Percentiles rank a stretch among this genome's conserved stretches.
Evolutionary conservation across 2,797 vertebrate genomes (phyloP).

Genomic region (Halcyon leucocephala): DNA sequence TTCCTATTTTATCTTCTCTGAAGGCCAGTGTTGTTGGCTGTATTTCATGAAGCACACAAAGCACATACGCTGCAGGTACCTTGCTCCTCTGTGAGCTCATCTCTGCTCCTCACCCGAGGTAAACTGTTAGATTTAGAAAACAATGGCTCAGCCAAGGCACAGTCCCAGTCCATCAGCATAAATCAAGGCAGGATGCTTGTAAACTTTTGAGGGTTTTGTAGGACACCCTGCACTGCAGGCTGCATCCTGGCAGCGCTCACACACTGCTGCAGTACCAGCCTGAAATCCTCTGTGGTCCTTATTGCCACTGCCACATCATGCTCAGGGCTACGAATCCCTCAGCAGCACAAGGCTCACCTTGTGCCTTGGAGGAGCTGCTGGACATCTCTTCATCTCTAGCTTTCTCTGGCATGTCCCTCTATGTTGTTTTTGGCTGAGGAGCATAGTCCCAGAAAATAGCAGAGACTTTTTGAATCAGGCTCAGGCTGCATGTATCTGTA

Average conservation of each 20-base stretch:
- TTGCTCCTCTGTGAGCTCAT: neutral
- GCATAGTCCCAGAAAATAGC: neutral
- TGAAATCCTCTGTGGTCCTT: neutral
- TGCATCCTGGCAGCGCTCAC: neutral
- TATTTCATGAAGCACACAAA: neutral
- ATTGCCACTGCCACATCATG: neutral
- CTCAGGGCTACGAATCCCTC: neutral
- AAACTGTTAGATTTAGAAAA: neutral
- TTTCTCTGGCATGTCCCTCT: neutral
- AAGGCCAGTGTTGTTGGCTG: neutral
- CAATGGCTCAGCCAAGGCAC: neutral
- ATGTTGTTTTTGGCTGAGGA: neutral
- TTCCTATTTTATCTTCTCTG: neutral
- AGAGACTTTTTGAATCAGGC: neutral
- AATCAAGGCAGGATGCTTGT: neutral
- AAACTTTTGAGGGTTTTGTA: neutral
- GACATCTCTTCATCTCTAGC: neutral
- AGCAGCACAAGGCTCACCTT: neutral
- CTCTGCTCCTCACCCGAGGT: neutral
- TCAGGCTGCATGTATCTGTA: neutral
- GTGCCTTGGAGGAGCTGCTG: neutral
- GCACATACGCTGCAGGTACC: neutral
- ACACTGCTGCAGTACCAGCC: accelerated
- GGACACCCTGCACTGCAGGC: neutral
- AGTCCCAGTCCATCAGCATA: neutral